phyloP scores from a whole-genome alignment of 2,113 vertebrate genomes.

The Nibea coibor region DNA sequence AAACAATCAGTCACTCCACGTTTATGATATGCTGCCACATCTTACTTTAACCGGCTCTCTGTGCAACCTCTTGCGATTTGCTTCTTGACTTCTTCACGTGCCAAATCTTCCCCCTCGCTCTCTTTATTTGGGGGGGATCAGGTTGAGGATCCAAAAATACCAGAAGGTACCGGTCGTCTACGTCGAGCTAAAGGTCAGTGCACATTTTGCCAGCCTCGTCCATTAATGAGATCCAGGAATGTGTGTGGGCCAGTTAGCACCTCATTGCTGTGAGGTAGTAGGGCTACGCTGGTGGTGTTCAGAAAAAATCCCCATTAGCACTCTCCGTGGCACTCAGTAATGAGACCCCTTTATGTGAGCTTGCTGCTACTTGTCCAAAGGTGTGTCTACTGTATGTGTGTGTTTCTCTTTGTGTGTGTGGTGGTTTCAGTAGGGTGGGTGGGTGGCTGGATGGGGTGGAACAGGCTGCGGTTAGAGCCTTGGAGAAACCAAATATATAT shows the following conservation, averaged over 20 bases:
- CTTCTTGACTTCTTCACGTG: not conserved
- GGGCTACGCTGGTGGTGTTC: constrained; percentile 28
- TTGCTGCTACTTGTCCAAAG: constrained; percentile 68
- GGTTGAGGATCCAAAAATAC: not conserved
- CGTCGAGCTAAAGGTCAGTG: constrained; percentile 21
- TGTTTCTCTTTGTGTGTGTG: constrained; percentile 45
- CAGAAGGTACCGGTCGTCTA: not conserved
- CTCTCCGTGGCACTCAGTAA: constrained; percentile 56
- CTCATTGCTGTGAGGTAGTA: constrained; percentile 43
- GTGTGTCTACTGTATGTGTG: constrained; percentile 55
- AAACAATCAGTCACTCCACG: not conserved
- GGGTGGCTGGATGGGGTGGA: constrained; percentile 11
- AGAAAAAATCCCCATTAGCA: constrained; percentile 65
- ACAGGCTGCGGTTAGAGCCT: constrained; percentile 69
- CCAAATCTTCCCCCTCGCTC: not conserved
- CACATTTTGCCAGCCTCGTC: constrained; percentile 3
- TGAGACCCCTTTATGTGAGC: constrained; percentile 54
- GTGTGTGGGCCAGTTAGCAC: constrained; percentile 60
- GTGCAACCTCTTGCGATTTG: not conserved
- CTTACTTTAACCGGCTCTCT: not conserved
- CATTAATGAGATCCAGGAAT: constrained; percentile 16
- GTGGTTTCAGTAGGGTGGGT: constrained; percentile 25
- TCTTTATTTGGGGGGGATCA: not conserved
- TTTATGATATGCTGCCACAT: not conserved
- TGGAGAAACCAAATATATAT: constrained; percentile 68